phyloP scores from a whole-genome alignment of 53 echinoderm and acorn worm genomes.

The Actinopyga echinites region DNA sequence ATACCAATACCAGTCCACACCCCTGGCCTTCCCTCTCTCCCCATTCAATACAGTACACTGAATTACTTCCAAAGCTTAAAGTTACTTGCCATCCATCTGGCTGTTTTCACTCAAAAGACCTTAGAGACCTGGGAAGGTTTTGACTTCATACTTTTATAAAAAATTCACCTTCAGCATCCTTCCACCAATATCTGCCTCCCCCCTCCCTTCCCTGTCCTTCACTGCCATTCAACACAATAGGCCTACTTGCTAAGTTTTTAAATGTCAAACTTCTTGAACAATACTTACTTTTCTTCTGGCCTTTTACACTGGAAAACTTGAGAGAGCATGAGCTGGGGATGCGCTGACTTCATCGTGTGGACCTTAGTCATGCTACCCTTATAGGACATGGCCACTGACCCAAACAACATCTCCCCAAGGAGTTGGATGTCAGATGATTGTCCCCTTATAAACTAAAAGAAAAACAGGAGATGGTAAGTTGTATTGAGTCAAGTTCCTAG shows the following conservation, averaged over 20 bases:
- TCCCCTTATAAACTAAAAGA: conserved; percentile 61
- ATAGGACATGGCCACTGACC: conserved; percentile 87
- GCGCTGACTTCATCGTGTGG: conserved; percentile 82
- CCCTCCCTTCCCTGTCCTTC: no score
- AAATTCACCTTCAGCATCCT: no score
- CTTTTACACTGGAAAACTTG: conserved; percentile 75
- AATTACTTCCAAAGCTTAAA: no score
- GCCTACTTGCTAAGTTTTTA: background rate
- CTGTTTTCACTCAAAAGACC: no score
- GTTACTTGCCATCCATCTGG: no score
- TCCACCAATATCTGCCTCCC: no score
- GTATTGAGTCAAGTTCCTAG: background rate
- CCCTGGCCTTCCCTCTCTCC: no score
- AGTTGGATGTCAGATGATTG: conserved; percentile 68
- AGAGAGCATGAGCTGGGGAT: conserved; percentile 84
- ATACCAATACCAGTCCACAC: no score
- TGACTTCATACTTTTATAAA: no score
- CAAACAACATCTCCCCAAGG: conserved; percentile 96
- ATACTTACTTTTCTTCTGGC: conserved; percentile 51
- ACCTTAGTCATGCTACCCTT: conserved; percentile 90
- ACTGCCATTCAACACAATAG: no score
- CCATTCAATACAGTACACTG: no score
- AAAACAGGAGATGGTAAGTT: background rate
- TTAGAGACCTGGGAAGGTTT: no score
- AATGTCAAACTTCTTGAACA: background rate